These are phyloP conservation scores for Okapia johnstoni DNA, from an alignment of 2,113 vertebrate species.

Conservation along the genomic window DNA sequence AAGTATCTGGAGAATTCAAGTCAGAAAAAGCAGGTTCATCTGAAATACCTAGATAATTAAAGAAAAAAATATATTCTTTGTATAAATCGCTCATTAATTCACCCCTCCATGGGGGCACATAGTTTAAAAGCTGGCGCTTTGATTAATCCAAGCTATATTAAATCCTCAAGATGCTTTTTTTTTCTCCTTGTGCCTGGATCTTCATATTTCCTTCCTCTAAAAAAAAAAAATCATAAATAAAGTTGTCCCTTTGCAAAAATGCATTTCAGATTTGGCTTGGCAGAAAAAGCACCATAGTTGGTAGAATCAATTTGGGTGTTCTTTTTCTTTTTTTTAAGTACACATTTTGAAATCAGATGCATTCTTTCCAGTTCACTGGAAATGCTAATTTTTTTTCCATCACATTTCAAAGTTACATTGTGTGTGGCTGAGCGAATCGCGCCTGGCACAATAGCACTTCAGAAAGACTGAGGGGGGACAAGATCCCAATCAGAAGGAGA, in stretches of 20 bases:
- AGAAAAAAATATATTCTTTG: constrained; percentile 68
- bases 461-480: neutral
- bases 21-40: constrained; percentile 49
- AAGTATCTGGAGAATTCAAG: constrained; percentile 61
- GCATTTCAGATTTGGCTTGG: constrained; percentile 7
- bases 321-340: constrained; percentile 36
- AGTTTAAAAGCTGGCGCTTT: constrained; percentile 43
- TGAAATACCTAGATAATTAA: constrained; percentile 72
- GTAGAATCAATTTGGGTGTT: constrained; percentile 31
- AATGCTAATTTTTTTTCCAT: constrained; percentile 52
- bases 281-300: neutral
- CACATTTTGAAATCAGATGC: constrained; percentile 65
- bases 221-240: constrained; percentile 32
- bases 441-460: neutral
- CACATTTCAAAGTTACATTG: constrained; percentile 39
- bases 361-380: constrained; percentile 60
- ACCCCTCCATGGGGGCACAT: constrained; percentile 32
- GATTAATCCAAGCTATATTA: constrained; percentile 51
- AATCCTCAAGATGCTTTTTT: constrained; percentile 1
- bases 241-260: constrained; percentile 52
- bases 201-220: neutral
- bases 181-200: neutral
- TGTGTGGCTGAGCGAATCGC: constrained; percentile 2
- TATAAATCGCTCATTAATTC: constrained; percentile 69
- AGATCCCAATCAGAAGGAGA: neutral